Conservation (phyloP, 53 echinoderm and acorn worm genomes). For the Henricia sp. region DNA sequence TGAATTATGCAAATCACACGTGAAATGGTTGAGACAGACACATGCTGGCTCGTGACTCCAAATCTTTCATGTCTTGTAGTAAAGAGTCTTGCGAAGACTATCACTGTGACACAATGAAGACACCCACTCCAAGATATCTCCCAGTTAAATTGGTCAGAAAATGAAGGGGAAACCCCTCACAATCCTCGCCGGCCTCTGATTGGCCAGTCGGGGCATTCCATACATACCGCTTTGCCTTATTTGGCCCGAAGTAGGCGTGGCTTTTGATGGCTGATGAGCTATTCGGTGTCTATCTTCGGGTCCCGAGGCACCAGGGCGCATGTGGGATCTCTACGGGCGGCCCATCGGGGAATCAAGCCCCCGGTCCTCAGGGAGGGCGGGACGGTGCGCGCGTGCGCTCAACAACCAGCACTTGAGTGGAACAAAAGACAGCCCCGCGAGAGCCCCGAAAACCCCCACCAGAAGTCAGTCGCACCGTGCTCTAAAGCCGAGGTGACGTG, state of each 20-base stretch:
- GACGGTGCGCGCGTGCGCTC: conserved; percentile 49
- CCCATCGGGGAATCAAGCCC: conserved; percentile 61
- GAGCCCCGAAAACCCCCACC: conserved; percentile 60
- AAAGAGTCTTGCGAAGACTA: conserved; percentile 9
- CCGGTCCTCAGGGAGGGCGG: too few relatives aligned
- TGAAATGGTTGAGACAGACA: conserved; percentile 21
- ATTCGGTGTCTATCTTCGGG: too few relatives aligned
- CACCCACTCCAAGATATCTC: conserved; percentile 45
- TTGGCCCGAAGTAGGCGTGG: conserved; percentile 90
- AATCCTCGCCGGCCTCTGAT: conserved; percentile 61
- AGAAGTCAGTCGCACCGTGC: conserved; percentile 70
- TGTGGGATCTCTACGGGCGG: conserved; percentile 68
- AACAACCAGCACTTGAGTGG: conserved; percentile 77
- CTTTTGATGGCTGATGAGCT: conserved; percentile 67
- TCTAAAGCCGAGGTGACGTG: neutral
- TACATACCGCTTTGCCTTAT: conserved; percentile 87
- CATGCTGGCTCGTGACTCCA: neutral
- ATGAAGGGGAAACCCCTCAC: too few relatives aligned
- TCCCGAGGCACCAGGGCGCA: conserved; percentile 44
- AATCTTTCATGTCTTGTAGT: neutral
- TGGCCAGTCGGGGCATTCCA: conserved; percentile 76
- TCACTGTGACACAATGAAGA: conserved; percentile 7
- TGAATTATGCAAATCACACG: conserved; percentile 50
- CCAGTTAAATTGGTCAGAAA: conserved; percentile 60
- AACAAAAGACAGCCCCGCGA: conserved; percentile 83